Percentiles rank a stretch among this genome's conserved stretches.
phyloP scores from a whole-genome alignment of 2,797 vertebrate genomes.

The Coregonus suidteri region DNA sequence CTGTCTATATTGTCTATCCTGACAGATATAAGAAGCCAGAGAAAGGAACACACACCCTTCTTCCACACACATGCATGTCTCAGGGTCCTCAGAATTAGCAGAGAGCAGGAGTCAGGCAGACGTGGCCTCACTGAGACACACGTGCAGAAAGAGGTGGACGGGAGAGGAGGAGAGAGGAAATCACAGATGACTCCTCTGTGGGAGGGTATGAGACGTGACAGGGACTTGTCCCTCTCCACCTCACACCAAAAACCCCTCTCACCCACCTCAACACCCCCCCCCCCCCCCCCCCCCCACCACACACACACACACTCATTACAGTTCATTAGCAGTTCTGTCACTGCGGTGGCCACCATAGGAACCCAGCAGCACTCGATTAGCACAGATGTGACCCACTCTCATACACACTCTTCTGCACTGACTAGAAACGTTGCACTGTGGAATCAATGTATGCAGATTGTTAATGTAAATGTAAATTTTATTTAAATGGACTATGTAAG shows the following conservation, averaged over 20 bases:
- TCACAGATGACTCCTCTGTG: conserved; percentile 14
- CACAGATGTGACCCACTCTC: conserved; percentile 22
- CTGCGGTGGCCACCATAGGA: conserved; percentile 50
- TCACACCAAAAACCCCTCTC: background rate
- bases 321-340: conserved; percentile 60
- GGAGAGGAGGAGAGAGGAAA: conserved; percentile 40
- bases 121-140: conserved; percentile 11
- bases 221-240: background rate
- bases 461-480: background rate
- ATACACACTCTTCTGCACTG: background rate
- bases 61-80: conserved; percentile 33
- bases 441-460: background rate
- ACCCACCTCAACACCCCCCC: conserved; percentile 4
- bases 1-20: background rate
- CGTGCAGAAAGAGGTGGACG: conserved; percentile 28
- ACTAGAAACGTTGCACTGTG: background rate
- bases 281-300: background rate
- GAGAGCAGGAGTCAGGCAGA: conserved; percentile 43
- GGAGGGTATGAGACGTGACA: background rate
- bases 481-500: background rate
- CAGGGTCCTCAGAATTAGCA: conserved; percentile 57
- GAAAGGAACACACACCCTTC: background rate
- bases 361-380: conserved; percentile 45
- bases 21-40: background rate
- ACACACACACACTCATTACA: conserved; percentile 44